Evolutionary conservation across 2,113 vertebrate genomes (phyloP).

Genomic region (Ictalurus punctatus): DNA sequence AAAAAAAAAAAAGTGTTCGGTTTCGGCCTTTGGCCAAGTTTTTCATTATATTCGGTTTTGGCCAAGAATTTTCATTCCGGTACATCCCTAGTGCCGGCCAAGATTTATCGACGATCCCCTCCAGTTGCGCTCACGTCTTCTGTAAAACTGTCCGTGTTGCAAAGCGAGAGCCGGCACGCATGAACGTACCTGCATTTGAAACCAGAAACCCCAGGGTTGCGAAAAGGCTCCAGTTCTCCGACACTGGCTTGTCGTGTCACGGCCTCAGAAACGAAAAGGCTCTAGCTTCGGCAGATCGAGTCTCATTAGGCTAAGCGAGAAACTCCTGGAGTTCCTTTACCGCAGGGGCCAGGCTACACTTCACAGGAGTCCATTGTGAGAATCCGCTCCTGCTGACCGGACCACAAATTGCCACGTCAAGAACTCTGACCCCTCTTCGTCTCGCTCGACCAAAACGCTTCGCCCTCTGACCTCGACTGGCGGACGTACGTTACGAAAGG

Average conservation of each 20-base stretch:
- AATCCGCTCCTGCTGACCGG: constrained; percentile 74
- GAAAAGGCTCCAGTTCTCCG: too few relatives aligned
- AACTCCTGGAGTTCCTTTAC: constrained; percentile 65
- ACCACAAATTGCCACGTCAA: constrained; percentile 87
- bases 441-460: constrained; percentile 66
- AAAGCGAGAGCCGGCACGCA: too few relatives aligned
- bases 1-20: too few relatives aligned
- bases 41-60: too few relatives aligned
- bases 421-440: constrained; percentile 75
- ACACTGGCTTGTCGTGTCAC: neutral
- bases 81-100: too few relatives aligned
- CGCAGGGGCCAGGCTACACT: neutral
- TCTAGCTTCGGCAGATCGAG: constrained; percentile 81
- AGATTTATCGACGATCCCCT: too few relatives aligned
- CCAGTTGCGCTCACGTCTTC: too few relatives aligned
- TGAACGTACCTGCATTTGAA: too few relatives aligned
- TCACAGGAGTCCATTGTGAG: constrained; percentile 77
- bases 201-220: too few relatives aligned
- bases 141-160: too few relatives aligned
- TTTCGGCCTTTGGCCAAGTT: too few relatives aligned
- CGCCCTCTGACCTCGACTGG: constrained; percentile 72
- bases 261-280: constrained; percentile 56
- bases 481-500: constrained; percentile 55
- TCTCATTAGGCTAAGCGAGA: constrained; percentile 81
- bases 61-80: too few relatives aligned